These are phyloP conservation scores for Thecocarcelia acutangulata DNA, from an alignment of 2,888 invertebrate species.

Conservation along the genomic window DNA sequence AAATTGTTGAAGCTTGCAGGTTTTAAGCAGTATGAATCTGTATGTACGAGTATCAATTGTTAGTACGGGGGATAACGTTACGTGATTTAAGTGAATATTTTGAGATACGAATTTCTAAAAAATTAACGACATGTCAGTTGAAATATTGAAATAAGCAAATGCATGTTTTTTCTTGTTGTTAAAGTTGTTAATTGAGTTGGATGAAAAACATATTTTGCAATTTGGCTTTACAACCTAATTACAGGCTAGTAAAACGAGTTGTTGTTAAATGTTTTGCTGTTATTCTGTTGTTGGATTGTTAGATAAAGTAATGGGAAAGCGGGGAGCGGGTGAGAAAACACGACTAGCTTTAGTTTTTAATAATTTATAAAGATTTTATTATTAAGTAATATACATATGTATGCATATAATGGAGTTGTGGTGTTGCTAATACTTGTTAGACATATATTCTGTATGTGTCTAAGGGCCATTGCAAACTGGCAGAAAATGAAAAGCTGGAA, in stretches of 20 bases:
- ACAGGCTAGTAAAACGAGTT: constrained; percentile 82
- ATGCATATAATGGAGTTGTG: too few species aligned
- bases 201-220: constrained; percentile 71
- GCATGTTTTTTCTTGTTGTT: constrained; percentile 56
- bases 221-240: constrained; percentile 82
- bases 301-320: too few species aligned
- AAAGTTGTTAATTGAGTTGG: constrained; percentile 34
- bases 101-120: constrained; percentile 80
- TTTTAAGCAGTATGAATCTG: constrained; percentile 41
- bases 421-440: too few species aligned
- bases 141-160: constrained; percentile 68
- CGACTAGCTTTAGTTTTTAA: too few species aligned
- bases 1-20: constrained; percentile 25
- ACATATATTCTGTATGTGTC: too few species aligned
- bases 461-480: too few species aligned
- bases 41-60: constrained; percentile 18
- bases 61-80: neutral
- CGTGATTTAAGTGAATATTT: constrained; percentile 69
- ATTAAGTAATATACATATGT: too few species aligned
- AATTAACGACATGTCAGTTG: constrained; percentile 77
- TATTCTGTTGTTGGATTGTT: neutral
- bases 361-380: too few species aligned
- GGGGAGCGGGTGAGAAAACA: too few species aligned
- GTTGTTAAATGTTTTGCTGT: constrained; percentile 71
- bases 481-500: too few species aligned